Base-by-base conservation (phyloP, 1,140 invertebrate genomes). In the Drosophila arawakana region DNA sequence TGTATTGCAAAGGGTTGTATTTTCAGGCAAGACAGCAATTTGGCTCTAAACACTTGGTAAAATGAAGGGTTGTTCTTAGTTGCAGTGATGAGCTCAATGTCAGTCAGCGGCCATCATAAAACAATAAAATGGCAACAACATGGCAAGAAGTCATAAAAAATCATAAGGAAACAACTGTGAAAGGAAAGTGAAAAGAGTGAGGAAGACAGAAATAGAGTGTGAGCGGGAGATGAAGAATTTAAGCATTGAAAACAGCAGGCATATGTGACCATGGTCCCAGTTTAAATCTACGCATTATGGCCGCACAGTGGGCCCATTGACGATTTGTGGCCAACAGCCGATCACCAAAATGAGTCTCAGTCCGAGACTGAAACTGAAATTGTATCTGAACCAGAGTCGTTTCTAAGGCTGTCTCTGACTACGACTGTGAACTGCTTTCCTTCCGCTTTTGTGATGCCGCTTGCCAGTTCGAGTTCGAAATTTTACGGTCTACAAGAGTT, bases 401-500 rank as follows among this genome's bases (percentile, higher is more conserved):
- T 15, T 57, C 54, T 41, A 15, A 10, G 7, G 18, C 37, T 21
- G 25, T 30, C 4, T 30, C 30, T 30, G 49, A 30, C 50, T 35
- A 11, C 34, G 35, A 30, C 60, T 71, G 18, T 78, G 21, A 34
- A 43, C 57, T 69, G 76, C 81, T 80, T 68, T 84, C 59, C 65
- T 79, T 43, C n/a, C 44, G 55, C 63, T 78, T 59, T 30, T 68
- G 59, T 74, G 80, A 79, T 76, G 78, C 82, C 73, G 76, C 43
- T 67, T 80, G 71, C 68, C 84, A 73, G 77, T 80, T 3, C 25
- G 25, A 30, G 25, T 30, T 81, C 61, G 68, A 73, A 60, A 71
- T 80, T 88, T 85, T 81, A 79, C 73, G 76, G 73, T 84, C 86
- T 84, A 75, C 84, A 72, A 84, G 77, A 84, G 79, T 74, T 89